Base-by-base conservation (phyloP, 2,797 vertebrate genomes). In the Bradypodion pumilum region DNA sequence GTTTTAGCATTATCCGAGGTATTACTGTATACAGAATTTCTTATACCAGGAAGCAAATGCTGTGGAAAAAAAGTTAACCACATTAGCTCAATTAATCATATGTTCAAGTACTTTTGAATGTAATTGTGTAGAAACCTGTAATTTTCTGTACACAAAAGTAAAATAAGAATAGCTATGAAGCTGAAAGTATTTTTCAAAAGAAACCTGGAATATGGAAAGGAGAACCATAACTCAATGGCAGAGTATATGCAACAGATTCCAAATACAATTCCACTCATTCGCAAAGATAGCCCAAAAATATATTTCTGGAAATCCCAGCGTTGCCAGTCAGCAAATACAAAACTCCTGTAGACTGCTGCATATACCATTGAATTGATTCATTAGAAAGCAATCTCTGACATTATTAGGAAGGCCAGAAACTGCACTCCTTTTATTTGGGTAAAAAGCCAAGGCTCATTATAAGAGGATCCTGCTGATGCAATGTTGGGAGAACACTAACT, bases 141-240 rank as follows among this genome's bases (percentile, higher is more conserved):
- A 76, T 73, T 73, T n/a, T 76, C 35, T 29, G 3, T 59, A 35
- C 37, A 56, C n/a, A 35, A 37, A 76, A 40, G 25, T 60, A 59
- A 76, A 56, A 21, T 44, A 89, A 85, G 80, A 91, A 87, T 59
- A 37, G 86, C 70, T 78, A 5, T 37, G 85, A 85, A 23, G 46
- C 32, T 76, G n/a, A n/a, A n/a, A n/a, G 68, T 29, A 46, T 78
- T 78, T 85, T 83, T 78, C n/a, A 27, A 86, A 91, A 91, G 82
- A 82, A 70, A 60, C 16, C 5, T 74, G 25, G 29, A 27, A 3
- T 27, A 52, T 69, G 35, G 44, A 49, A 73, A 27, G 23, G 59
- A 59, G 44, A 15, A 2, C 46, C 70, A 19, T 63, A 63, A 2
- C 29, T 65, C 21, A 40, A 0, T 35, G 7, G 37, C 35, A 60